Evolutionary conservation across 2,797 vertebrate species (phyloP), one percentile per base, ranked within the genome.

Genomic region (Mycteria americana): DNA sequence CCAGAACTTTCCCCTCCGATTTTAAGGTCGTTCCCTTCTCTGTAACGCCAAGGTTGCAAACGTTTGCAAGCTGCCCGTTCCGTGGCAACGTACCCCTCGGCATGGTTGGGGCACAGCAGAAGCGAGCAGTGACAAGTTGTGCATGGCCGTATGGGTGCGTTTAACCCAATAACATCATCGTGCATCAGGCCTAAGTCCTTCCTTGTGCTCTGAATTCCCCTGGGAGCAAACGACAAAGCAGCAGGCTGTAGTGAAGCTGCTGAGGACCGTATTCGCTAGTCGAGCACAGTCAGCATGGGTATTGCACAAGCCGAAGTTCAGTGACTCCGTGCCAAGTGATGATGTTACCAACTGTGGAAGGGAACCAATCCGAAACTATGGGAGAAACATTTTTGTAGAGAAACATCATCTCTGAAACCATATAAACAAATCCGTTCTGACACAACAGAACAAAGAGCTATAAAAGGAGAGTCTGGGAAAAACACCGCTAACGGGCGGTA

Each of bases 381-480:
- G 87, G 85, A 74, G 87, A 88, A 70, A 28, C 72, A 93, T 95
- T 94, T 95, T 79, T 92, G 62, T 22, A 21, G 81, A 27, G 84
- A 79, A 93, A 93, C 93, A 73, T 96, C 88, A 89, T 74, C 60
- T 28, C 70, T 15, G 27, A n/a, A 89, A 51, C 30, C n/a, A 4
- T 48, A 56, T 70, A 91, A 94, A 95, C 93, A 94, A 63, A 74
- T 33, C 39, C 8, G 67, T 41, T 70, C 70, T 10, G 81, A 73
- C 63, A 30, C 30, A 56, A 17, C 56, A 22, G 64, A 50, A 57
- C 68, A 54, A 73, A 89, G 94, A 81, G 70, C 94, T 95, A 92
- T 93, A 95, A 97, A 96, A 95, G 93, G 94, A 89, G 84, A 87
- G 88, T 18, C 83, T 3, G 60, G 70, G 88, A 74, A 83, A 85